Evolutionary conservation across 92 coral and sea anemone species (phyloP).

Genomic region (Pocillopora grandis): DNA sequence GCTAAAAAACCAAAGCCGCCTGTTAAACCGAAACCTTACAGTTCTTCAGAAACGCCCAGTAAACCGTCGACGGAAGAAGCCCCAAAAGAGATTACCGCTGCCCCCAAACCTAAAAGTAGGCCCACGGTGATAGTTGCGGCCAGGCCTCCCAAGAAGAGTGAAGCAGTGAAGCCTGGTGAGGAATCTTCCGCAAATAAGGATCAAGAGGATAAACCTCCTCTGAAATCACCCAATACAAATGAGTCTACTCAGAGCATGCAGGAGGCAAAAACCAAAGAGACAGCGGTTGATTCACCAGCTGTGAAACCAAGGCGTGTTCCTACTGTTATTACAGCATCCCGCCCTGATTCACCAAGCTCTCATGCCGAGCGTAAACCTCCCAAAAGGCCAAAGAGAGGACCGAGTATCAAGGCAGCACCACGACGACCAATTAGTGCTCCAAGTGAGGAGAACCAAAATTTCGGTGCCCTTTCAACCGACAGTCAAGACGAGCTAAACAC

Average conservation of each 20-base stretch:
- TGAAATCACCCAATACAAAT: slow-evolving; percentile 8
- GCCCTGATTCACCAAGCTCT: slow-evolving; percentile 13
- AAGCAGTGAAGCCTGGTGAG: slow-evolving; percentile 4
- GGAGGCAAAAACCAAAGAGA: slow-evolving; percentile 1
- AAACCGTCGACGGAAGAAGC: neutral
- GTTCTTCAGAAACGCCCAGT: neutral
- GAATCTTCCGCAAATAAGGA: slow-evolving; percentile 19
- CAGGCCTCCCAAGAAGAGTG: slow-evolving; percentile 18
- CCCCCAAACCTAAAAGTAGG: slow-evolving; percentile 27
- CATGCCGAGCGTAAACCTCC: slow-evolving; percentile 25
- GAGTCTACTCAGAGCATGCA: neutral
- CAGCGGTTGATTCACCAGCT: slow-evolving; percentile 14
- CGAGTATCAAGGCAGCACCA: slow-evolving; percentile 50
- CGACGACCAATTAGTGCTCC: slow-evolving; percentile 43
- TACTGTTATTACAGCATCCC: slow-evolving; percentile 47
- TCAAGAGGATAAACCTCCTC: slow-evolving; percentile 15
- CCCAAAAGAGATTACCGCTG: neutral
- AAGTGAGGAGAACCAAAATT: neutral
- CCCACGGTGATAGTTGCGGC: slow-evolving; percentile 60
- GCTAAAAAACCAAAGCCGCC: slow-evolving; percentile 50
- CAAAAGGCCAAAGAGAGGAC: slow-evolving; percentile 46
- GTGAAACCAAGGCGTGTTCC: slow-evolving; percentile 46
- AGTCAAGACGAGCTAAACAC: neutral
- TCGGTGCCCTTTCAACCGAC: neutral
- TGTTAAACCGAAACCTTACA: slow-evolving; percentile 38